phyloP scores from a whole-genome alignment of 1,140 invertebrate genomes.

The Drosophila watanabei region DNA sequence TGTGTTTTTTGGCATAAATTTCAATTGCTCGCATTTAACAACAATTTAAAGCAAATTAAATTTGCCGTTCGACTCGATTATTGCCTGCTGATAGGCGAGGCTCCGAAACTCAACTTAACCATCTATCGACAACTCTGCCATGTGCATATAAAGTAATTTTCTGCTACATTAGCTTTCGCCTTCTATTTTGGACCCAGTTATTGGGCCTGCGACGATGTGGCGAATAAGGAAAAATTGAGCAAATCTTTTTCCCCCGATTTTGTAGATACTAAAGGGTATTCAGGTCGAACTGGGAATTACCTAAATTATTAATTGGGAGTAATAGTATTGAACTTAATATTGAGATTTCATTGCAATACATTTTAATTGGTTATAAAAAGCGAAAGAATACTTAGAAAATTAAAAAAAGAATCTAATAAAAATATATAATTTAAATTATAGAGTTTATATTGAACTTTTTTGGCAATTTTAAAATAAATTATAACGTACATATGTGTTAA shows the following conservation, averaged over 20 bases:
- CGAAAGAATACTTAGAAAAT: not conserved
- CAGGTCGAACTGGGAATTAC: constrained; percentile 35
- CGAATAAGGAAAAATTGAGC: constrained; percentile 35
- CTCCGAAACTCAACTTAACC: constrained; percentile 37
- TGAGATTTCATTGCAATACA: rapidly evolving
- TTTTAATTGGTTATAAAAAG: not conserved
- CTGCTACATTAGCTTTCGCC: constrained; percentile 76
- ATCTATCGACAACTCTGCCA: constrained; percentile 76
- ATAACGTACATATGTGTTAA: too few species aligned
- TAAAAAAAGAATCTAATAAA: too few species aligned
- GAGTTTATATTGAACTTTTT: not conserved
- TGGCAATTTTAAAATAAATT: too few species aligned
- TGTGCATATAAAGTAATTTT: constrained; percentile 83
- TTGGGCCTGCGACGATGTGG: not conserved
- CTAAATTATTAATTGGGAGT: constrained; percentile 2
- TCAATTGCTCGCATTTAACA: constrained; percentile 83
- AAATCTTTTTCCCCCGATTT: constrained; percentile 25
- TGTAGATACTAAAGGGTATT: not conserved
- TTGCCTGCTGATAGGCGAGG: constrained; percentile 75
- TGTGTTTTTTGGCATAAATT: constrained; percentile 74
- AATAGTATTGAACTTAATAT: not conserved
- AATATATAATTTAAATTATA: not conserved
- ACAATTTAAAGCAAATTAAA: constrained; percentile 83
- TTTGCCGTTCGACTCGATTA: constrained; percentile 68
- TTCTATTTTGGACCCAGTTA: constrained; percentile 44